Conservation (phyloP, 1,140 invertebrate genomes). For the Neuroterus valhalla region DNA sequence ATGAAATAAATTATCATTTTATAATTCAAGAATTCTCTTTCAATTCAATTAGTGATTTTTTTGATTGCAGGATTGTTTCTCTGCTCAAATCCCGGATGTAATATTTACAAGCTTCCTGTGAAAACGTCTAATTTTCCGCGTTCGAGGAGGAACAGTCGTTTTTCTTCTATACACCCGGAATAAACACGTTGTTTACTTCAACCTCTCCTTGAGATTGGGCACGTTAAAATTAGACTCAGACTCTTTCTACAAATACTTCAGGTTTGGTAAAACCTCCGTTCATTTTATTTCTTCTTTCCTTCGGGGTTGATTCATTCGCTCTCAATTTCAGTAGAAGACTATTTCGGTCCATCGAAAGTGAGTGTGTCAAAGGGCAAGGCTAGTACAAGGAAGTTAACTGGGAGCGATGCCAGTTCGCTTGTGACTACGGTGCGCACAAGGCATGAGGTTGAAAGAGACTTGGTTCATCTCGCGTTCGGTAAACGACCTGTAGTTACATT, state of each 20-base stretch:
- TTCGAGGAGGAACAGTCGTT: conserved; percentile 5
- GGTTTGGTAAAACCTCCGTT: conserved; percentile 8
- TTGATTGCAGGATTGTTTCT: conserved; percentile 18
- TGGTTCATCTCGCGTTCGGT: not conserved
- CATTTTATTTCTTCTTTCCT: conserved; percentile 11
- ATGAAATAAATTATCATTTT: too few relatives aligned
- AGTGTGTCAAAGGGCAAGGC: conserved; percentile 74
- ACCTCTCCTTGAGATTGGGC: conserved; percentile 20
- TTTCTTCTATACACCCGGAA: conserved; percentile 13
- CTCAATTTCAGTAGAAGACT: conserved; percentile 49
- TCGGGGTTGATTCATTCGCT: conserved; percentile 49
- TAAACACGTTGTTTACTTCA: conserved; percentile 9
- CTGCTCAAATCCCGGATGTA: conserved; percentile 5
- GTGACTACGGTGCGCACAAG: conserved; percentile 46
- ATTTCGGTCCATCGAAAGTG: conserved; percentile 45
- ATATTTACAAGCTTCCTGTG: conserved; percentile 11
- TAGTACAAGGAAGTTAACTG: conserved; percentile 56
- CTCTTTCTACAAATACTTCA: conserved; percentile 26
- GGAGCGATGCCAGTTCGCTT: conserved; percentile 70
- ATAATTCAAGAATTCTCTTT: not conserved
- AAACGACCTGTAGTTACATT: not conserved
- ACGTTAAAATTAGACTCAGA: conserved; percentile 26
- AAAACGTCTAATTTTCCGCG: conserved; percentile 26
- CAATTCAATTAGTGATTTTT: conserved; percentile 13
- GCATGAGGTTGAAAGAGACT: conserved; percentile 16